Evolutionary conservation across 2,113 vertebrate species (phyloP).

Genomic region (Paedocypris sp.): DNA sequence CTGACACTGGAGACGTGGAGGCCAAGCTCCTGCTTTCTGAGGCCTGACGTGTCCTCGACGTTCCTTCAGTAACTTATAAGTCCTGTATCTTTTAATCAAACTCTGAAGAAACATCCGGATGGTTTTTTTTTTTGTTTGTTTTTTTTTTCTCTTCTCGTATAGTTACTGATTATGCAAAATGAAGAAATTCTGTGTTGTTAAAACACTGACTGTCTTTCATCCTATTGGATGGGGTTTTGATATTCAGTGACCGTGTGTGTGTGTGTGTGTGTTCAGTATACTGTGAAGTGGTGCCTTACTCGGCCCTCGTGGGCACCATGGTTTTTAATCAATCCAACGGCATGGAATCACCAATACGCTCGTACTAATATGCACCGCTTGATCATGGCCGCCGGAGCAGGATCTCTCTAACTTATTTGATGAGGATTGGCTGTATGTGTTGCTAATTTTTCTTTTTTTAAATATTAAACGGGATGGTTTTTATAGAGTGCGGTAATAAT

Average conservation of each 20-base stretch:
- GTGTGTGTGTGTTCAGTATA: constrained; percentile 21
- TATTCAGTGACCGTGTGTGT: constrained; percentile 34
- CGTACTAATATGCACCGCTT: constrained; percentile 5
- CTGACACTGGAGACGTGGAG: constrained; percentile 36
- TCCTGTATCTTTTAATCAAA: constrained; percentile 28
- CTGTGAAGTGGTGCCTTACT: constrained; percentile 30
- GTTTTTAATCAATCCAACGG: constrained; percentile 12
- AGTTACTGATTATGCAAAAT: constrained; percentile 38
- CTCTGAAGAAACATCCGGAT: constrained; percentile 18
- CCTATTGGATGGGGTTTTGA: constrained; percentile 28
- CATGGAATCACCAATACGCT: constrained; percentile 7
- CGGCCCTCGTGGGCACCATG: constrained; percentile 14
- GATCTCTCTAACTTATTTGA: constrained; percentile 19
- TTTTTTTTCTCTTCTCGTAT: no score
- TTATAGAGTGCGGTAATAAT: background rate
- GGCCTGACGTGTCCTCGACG: constrained; percentile 30
- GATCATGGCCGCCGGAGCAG: constrained; percentile 5
- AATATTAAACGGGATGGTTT: background rate
- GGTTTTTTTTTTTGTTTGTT: constrained; percentile 16
- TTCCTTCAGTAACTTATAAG: constrained; percentile 40
- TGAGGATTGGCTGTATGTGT: background rate
- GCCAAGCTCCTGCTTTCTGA: constrained; percentile 26
- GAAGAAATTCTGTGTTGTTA: constrained; percentile 25
- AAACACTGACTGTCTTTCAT: constrained; percentile 31
- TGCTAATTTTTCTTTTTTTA: background rate